A percentile compares a stretch with the other conserved stretches of the same genome.
These are phyloP conservation scores for Cyanoderma ruficeps DNA, from an alignment of 2,113 vertebrate genomes.

Conservation along the genomic window DNA sequence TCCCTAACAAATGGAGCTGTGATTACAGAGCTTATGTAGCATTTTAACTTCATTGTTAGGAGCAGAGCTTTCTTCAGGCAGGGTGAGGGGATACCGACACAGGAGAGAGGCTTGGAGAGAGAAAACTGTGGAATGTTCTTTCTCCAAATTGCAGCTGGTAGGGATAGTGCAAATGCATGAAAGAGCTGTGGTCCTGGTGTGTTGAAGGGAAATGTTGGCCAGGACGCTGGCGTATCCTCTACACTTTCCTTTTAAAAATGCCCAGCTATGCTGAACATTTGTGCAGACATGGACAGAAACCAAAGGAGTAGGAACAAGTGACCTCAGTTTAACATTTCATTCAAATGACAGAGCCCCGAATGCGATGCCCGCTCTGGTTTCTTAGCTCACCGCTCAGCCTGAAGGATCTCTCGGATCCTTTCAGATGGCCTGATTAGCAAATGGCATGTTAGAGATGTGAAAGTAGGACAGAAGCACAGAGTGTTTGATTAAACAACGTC, in stretches of 20 bases:
- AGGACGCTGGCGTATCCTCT: background rate
- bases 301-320: background rate
- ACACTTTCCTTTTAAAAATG: background rate
- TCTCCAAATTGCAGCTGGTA: background rate
- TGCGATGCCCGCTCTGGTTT: background rate
- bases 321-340: slow-evolving; percentile 24
- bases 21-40: background rate
- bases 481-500: background rate
- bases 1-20: background rate
- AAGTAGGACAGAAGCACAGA: background rate
- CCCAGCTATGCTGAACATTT: background rate
- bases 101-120: background rate
- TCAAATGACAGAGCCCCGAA: background rate
- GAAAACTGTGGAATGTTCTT: background rate
- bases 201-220: background rate
- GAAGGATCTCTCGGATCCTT: background rate
- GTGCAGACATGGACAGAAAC: background rate
- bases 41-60: background rate
- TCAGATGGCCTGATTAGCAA: background rate
- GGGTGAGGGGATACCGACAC: background rate
- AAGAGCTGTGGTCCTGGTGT: background rate
- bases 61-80: background rate
- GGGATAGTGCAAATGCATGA: background rate
- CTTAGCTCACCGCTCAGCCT: background rate
- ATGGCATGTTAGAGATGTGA: background rate